These are phyloP conservation scores for Pterocles orientalis DNA, from an alignment of 2,113 vertebrate species.

Conservation along the genomic window DNA sequence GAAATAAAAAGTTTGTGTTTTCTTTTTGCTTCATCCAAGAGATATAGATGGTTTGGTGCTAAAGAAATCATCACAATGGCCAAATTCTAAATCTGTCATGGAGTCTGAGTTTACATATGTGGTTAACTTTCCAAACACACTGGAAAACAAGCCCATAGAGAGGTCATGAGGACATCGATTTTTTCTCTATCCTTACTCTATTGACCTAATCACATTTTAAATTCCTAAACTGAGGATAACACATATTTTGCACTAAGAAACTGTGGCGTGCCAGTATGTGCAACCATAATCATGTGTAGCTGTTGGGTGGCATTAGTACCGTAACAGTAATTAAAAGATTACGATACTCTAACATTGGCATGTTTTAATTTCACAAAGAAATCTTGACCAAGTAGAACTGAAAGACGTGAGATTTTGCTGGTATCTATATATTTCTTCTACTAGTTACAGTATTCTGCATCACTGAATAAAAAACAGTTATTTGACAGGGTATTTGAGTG, in stretches of 20 bases:
- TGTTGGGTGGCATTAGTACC: background rate
- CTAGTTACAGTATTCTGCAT: background rate
- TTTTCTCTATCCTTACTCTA: background rate
- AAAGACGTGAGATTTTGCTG: background rate
- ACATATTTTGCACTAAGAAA: background rate
- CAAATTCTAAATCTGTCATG: background rate
- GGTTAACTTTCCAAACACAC: accelerated
- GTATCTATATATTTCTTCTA: background rate
- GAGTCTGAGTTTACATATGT: background rate
- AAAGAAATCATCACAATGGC: background rate
- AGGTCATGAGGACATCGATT: background rate
- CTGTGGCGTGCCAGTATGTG: background rate
- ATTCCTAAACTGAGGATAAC: background rate
- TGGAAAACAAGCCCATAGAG: background rate
- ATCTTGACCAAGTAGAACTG: background rate
- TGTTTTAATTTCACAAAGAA: background rate
- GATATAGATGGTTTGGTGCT: background rate
- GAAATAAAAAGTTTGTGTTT: background rate
- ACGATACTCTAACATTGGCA: background rate
- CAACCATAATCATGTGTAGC: background rate
- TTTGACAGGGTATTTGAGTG: background rate
- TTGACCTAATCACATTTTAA: background rate
- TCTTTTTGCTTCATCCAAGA: background rate
- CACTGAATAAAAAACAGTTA: background rate
- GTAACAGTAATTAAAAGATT: background rate